These are phyloP conservation scores for Myotis pilosus DNA, from an alignment of 2,797 vertebrate genomes.

Conservation along the genomic window DNA sequence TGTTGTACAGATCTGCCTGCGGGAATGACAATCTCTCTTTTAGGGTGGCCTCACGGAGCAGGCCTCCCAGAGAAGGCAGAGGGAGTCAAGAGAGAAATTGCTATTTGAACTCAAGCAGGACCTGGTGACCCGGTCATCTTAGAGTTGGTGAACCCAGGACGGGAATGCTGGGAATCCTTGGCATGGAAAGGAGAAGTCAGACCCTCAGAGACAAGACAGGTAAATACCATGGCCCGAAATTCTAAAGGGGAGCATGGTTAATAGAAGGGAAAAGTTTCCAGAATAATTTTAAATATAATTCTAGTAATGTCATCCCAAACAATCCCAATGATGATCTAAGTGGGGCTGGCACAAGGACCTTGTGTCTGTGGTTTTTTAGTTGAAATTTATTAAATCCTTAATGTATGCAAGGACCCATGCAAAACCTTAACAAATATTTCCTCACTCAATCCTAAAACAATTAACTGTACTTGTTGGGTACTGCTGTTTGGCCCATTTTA, in stretches of 20 bases:
- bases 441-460: not conserved
- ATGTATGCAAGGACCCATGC: not conserved
- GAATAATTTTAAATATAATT: conserved; percentile 2
- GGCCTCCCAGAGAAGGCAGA: not conserved
- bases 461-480: not conserved
- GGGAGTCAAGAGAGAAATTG: not conserved
- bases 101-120: not conserved
- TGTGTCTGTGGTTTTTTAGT: not conserved
- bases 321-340: not conserved
- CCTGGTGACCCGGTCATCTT: not conserved
- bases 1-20: not conserved
- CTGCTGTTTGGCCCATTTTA: not conserved
- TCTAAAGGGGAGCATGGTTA: not conserved
- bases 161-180: not conserved
- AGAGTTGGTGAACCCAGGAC: not conserved
- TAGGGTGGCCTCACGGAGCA: not conserved
- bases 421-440: not conserved
- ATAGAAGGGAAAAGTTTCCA: not conserved
- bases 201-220: not conserved
- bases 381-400: not conserved
- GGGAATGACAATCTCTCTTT: not conserved
- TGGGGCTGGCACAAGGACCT: not conserved
- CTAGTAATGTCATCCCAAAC: not conserved
- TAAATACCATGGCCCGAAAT: not conserved
- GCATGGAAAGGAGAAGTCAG: not conserved